Conservation (phyloP, 2,797 vertebrate genomes). For the Arremon brunneinucha region DNA sequence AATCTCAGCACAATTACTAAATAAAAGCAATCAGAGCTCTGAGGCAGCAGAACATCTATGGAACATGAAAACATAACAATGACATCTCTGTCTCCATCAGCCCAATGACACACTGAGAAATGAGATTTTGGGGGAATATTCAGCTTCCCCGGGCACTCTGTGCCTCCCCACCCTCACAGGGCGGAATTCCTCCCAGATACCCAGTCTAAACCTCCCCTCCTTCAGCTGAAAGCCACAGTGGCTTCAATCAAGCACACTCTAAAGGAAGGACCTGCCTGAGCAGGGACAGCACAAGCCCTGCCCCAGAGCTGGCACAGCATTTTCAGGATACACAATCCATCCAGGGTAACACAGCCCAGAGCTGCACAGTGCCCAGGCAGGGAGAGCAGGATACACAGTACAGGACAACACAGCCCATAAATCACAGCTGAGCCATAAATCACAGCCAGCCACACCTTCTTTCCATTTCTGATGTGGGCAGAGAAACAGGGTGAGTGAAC, state of each 20-base stretch:
- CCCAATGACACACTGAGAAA: not conserved
- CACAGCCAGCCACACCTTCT: accelerated
- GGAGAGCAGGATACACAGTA: too few relatives aligned
- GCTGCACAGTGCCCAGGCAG: accelerated
- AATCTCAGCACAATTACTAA: constrained; percentile 1
- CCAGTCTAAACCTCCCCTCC: not conserved
- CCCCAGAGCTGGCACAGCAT: not conserved
- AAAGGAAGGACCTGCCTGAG: not conserved
- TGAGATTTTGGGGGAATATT: not conserved
- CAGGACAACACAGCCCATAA: not conserved
- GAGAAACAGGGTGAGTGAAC: not conserved
- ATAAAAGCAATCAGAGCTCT: constrained; percentile 2
- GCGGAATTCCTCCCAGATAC: not conserved
- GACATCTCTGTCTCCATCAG: not conserved
- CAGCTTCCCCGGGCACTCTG: not conserved
- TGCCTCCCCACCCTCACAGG: not conserved
- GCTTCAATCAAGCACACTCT: not conserved
- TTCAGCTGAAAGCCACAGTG: not conserved
- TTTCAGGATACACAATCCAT: accelerated
- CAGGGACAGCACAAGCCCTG: not conserved
- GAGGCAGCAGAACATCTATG: not conserved
- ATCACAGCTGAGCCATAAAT: accelerated
- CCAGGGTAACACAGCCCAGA: not conserved
- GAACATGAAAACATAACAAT: not conserved
- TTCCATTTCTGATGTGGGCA: accelerated